phyloP scores from a whole-genome alignment of 2,888 invertebrate species.

The Drosophila barbarae region DNA sequence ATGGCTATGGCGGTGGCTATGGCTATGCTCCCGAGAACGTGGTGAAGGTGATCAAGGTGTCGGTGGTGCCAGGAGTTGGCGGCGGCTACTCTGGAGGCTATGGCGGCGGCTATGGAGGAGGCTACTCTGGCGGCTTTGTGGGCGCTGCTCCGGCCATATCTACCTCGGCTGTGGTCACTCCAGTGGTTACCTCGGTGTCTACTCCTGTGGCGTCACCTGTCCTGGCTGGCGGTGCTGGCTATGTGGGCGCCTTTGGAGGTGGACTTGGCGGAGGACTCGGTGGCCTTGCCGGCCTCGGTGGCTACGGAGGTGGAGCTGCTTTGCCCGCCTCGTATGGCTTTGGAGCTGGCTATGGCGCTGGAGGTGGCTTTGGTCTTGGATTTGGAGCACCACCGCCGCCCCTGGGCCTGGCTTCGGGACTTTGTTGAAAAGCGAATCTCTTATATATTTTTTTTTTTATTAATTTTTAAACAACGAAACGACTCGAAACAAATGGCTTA shows the following conservation, averaged over 20 bases:
- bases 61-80: conserved; percentile 47
- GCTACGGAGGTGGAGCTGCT: conserved; percentile 41
- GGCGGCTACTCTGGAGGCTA: conserved; percentile 46
- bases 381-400: conserved; percentile 55
- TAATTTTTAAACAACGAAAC: conserved; percentile 33
- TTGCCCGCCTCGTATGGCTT: conserved; percentile 55
- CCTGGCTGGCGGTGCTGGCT: conserved; percentile 47
- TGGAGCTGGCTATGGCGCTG: conserved; percentile 47
- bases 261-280: conserved; percentile 28
- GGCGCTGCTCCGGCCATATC: conserved; percentile 64
- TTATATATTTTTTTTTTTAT: conserved; percentile 32
- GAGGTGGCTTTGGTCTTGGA: conserved; percentile 45
- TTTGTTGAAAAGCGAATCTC: conserved; percentile 44
- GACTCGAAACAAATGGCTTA: neutral
- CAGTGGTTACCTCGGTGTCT: conserved; percentile 65
- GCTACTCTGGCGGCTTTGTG: conserved; percentile 54
- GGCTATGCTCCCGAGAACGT: conserved; percentile 56
- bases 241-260: conserved; percentile 25
- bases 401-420: conserved; percentile 59
- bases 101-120: conserved; percentile 45
- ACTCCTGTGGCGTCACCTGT: conserved; percentile 64
- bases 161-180: conserved; percentile 69
- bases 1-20: conserved; percentile 40
- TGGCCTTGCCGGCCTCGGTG: conserved; percentile 44
- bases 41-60: conserved; percentile 64